Evolutionary conservation across 2,113 vertebrate genomes (phyloP), one percentile per base, ranked within the genome.

Genomic region (Petaurus breviceps): DNA sequence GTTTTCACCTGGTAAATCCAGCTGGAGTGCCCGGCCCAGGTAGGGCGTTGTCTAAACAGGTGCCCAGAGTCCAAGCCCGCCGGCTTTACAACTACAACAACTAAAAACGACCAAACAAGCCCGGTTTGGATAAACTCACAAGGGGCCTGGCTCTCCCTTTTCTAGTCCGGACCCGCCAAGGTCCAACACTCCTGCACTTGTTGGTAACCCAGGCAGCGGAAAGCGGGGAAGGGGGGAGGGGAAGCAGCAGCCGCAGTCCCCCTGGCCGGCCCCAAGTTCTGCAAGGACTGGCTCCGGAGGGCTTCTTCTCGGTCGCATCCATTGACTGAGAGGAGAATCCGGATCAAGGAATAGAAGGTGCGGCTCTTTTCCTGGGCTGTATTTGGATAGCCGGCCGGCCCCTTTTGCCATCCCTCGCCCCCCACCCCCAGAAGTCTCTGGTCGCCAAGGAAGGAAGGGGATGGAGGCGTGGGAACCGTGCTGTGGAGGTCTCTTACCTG

Each of bases 401-500:
- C 61, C 28, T n/a, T n/a, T 77, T 4, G 11, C 31, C 31, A 19
- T 11, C 61, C 61, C 31, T 11, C 2, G 57, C 28, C 61, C 37
- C 68, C 68, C 68, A 8, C 14, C 19, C 61, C 31, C 37, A 10
- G 28, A 14, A 77, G 61, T n/a, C 61, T 16, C 31, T 5, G 61
- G 37, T 90, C 31, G 55, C 52, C 23, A 51, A n/a, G 10, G 25
- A 46, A 7, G 91, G 54, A 91, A 91, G 43, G 96, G 95, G 95
- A 47, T 47, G 1, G 89, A 93, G 94, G 97, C 91, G 97, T 6
- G 61, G 47, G 49, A 7, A 11, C 52, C 92, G 43, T 28, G 37
- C 77, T 14, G 51, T 4, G 5, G 0, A 46, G 47, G 22, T 46
- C 96, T 98, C 99, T 99, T 99, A 99, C 99, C 99, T 99, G 99